phyloP scores from a whole-genome alignment of 2,888 invertebrate species.

The Limnephilus auricula region DNA sequence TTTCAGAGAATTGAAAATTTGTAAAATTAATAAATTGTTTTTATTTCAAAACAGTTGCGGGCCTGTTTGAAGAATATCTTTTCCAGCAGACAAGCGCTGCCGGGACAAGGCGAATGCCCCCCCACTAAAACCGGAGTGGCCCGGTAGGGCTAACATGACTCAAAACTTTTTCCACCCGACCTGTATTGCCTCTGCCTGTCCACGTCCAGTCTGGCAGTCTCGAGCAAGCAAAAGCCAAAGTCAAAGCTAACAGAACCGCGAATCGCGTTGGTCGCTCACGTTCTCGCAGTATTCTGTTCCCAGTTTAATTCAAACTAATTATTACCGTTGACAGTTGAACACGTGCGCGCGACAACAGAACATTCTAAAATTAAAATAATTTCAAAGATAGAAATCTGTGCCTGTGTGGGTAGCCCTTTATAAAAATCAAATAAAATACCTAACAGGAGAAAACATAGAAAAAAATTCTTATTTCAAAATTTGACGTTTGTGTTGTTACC shows the following conservation, averaged over 20 bases:
- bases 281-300: conserved; percentile 31
- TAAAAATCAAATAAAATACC: background rate
- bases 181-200: conserved; percentile 3
- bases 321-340: conserved; percentile 36
- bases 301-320: conserved; percentile 19
- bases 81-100: conserved; percentile 28
- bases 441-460: background rate
- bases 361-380: background rate
- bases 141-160: conserved; percentile 40
- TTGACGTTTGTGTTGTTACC: background rate
- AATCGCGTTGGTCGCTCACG: conserved; percentile 36
- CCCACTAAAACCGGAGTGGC: conserved; percentile 48
- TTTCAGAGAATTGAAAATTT: too few species aligned
- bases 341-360: conserved; percentile 12
- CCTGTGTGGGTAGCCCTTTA: background rate
- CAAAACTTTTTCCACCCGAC: conserved; percentile 44
- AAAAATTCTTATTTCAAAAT: background rate
- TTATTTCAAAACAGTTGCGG: background rate
- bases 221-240: background rate
- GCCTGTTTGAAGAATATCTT: conserved; percentile 33
- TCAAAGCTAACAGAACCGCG: conserved; percentile 2
- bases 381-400: background rate
- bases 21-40: background rate
- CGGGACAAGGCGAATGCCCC: conserved; percentile 45
- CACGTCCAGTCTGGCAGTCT: conserved; percentile 33